Base-by-base conservation (phyloP, 2,888 invertebrate species). In the Platerodrilus igneus region DNA sequence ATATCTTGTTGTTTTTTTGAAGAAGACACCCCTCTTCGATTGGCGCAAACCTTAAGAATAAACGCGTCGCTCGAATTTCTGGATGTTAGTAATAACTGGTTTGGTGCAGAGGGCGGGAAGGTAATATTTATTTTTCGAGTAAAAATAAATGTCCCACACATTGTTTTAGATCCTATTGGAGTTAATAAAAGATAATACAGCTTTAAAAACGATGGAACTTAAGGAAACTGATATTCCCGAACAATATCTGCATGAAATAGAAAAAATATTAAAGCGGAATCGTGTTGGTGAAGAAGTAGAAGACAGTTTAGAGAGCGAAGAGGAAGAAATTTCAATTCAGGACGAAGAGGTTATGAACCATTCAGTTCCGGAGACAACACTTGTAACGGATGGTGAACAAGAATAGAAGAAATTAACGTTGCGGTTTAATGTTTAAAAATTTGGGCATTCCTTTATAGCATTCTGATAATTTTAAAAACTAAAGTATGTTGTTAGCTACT, bases 51-150 rank as follows among this genome's bases (percentile, higher is more conserved):
- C 49, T 61, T 79, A 1, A 66, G 69, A 47, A 61, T 78, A 22
- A 78, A 78, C 53, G 67, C 69, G 13, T 70, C 73, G 11, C 55
- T 79, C 35, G 70, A 69, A 31, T 66, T 69, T 50, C 60, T 79
- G 25, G 77, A 78, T 57, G 69, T 79, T 51, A 75, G 76, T 36
- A 74, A 73, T 38, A 79, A 79, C 58, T 70, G 75, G 63, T 68
- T 78, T 47, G 77, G 76, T 3, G 76, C 77, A 26, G 74, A 69
- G 29, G 74, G 75, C 2, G 76, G 76, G 41, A 48, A 57, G 37
- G 59, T 63, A 37, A 44, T 41, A 43, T 3, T 13, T 27, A 25
- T 16, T 25, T 28, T 15, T 21, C 8, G 5, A 28, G n/a, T 19
- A 13, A 16, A 11, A 19, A 40, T 21, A 19, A 28, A 39, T n/a